A percentile compares a stretch with the other conserved stretches of the same genome.
phyloP scores from a whole-genome alignment of 1,140 invertebrate species.

The Zaprionus lachaisei region DNA sequence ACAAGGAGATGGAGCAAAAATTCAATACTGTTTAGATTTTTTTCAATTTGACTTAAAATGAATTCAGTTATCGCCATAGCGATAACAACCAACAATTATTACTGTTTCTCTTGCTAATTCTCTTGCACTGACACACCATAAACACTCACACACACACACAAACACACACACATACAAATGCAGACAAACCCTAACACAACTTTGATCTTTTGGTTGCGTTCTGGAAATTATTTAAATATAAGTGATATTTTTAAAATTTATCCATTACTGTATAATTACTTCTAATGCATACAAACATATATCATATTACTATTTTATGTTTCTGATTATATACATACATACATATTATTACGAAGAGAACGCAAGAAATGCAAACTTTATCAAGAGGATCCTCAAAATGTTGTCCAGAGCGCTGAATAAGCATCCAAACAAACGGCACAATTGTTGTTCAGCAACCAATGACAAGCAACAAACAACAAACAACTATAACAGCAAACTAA shows the following conservation, averaged over 20 bases:
- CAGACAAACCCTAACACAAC: constrained; percentile 38
- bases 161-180: constrained; percentile 33
- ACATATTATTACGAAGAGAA: constrained; percentile 17
- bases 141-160: constrained; percentile 41
- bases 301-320: constrained; percentile 47
- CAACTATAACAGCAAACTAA: constrained; percentile 10
- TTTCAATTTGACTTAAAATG: constrained; percentile 43
- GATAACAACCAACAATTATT: constrained; percentile 34
- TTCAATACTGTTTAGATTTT: constrained; percentile 43
- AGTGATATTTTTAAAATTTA: constrained; percentile 81
- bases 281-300: constrained; percentile 57
- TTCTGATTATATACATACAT: constrained; percentile 48
- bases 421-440: constrained; percentile 34
- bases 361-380: constrained; percentile 55
- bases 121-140: constrained; percentile 42
- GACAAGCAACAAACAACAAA: constrained; percentile 19
- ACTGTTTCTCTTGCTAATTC: constrained; percentile 66
- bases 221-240: constrained; percentile 82
- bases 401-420: constrained; percentile 40
- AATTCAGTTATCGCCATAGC: background rate
- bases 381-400: constrained; percentile 64
- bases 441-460: constrained; percentile 33
- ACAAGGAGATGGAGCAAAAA: constrained; percentile 39
- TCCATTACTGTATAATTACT: constrained; percentile 81
- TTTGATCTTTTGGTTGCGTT: constrained; percentile 78